Percentiles rank a stretch among this genome's conserved stretches.
Evolutionary conservation across 2,797 vertebrate species (phyloP).

Genomic region (Uromys caudimaculatus): DNA sequence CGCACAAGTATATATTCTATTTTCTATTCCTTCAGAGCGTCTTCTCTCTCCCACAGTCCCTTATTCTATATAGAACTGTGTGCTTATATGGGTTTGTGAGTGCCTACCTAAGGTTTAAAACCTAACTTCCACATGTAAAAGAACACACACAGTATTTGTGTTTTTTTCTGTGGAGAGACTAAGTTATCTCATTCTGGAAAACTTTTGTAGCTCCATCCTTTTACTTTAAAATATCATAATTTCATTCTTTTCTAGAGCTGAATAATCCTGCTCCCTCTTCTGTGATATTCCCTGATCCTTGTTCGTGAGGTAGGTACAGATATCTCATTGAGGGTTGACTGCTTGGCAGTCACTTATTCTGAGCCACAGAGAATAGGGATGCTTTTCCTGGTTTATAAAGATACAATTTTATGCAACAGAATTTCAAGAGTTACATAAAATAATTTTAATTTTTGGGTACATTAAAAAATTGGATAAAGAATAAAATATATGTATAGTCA

Average conservation of each 20-base stretch:
- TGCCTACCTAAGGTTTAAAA: background rate
- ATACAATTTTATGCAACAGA: background rate
- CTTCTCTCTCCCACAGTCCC: background rate
- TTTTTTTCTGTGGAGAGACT: background rate
- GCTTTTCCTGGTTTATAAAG: background rate
- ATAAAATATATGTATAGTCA: background rate
- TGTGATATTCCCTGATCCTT: background rate
- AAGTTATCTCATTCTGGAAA: background rate
- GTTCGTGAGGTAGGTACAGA: too few relatives aligned
- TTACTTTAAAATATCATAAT: background rate
- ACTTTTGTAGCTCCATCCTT: too few relatives aligned
- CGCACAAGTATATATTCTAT: background rate
- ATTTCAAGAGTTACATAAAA: background rate
- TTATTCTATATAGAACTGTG: background rate
- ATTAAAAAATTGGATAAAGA: background rate
- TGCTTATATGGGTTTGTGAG: background rate
- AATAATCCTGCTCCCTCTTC: background rate
- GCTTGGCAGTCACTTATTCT: background rate
- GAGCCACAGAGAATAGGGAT: background rate
- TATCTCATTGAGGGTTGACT: background rate
- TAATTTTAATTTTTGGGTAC: background rate
- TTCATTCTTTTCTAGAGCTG: background rate
- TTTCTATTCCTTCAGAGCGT: background rate
- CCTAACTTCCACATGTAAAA: background rate
- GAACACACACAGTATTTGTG: too few relatives aligned